Evolutionary conservation across 2,888 invertebrate genomes (phyloP).

Genomic region (Lycia hirtaria): DNA sequence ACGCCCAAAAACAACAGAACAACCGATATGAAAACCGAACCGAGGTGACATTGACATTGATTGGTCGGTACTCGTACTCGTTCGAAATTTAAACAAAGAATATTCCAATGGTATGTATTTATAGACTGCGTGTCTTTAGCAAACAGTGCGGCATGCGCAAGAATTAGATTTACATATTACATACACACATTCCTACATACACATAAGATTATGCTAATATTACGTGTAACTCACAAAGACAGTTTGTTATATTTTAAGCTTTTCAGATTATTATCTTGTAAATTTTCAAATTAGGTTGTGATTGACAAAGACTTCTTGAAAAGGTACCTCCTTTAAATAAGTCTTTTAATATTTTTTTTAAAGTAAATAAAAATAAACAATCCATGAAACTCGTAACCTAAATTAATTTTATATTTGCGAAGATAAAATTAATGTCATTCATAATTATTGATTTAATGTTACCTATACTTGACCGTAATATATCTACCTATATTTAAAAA

Average conservation of each 20-base stretch:
- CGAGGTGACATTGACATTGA: conserved; percentile 75
- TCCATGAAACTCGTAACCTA: neutral
- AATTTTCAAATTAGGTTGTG: conserved; percentile 6
- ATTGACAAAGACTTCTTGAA: conserved; percentile 1
- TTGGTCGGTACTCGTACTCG: conserved; percentile 61
- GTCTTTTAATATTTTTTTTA: neutral
- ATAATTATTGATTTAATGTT: neutral
- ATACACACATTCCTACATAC: conserved; percentile 6
- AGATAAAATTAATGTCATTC: neutral
- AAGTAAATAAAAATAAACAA: neutral
- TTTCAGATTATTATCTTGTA: conserved; percentile 3
- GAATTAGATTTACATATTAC: conserved; percentile 30
- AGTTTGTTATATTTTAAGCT: conserved; percentile 5
- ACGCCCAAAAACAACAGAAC: conserved; percentile 62
- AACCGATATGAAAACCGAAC: conserved; percentile 59
- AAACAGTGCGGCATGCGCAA: conserved; percentile 32
- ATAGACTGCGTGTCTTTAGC: conserved; percentile 25
- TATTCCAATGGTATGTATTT: conserved; percentile 31
- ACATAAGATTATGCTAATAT: conserved; percentile 18
- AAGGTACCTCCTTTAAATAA: neutral
- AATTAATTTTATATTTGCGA: neutral
- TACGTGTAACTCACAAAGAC: conserved; percentile 12
- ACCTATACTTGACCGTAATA: neutral
- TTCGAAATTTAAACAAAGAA: conserved; percentile 52
- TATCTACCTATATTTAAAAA: neutral